Base-by-base conservation (phyloP, 2,113 vertebrate species). In the Marcusenius ussheri region DNA sequence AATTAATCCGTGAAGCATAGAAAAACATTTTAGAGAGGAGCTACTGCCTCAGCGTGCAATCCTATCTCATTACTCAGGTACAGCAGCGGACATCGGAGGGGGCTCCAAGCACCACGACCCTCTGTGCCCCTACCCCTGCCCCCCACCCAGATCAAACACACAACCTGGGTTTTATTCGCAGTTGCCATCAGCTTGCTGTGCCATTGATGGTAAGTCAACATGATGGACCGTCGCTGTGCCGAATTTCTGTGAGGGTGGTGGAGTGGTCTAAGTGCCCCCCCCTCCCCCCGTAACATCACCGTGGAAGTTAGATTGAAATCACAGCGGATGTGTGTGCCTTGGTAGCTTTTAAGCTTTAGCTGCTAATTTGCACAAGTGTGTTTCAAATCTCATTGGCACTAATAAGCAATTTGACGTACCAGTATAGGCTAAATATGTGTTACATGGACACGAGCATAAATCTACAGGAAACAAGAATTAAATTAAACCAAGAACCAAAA, bases 161-260 rank as follows among this genome's bases (percentile, higher is more conserved):
- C 77, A 83, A 21, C 77, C 77, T 83, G 35, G 77, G 77, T 83
- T 83, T 83, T 10, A 21, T 42, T 42, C 15, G 0, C 31, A 9
- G 35, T 42, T 5, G 19, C 13, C 39, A 8, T 83, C 77, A 8
- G 77, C 39, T 39, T 45, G 77, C 39, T 42, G 10, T 45, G 27
- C 83, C 70, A 46, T 53, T 88, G 88, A 90, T 50, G 84, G n/a
- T 90, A 88, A 89, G 53, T 49, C 51, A 88, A 42, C 0, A 46
- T 88, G 90, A 91, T 90, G 50, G 87, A 39, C 91, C 83, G 17
- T 88, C 74, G 88, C 62, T n/a, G 66, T 39, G 51, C 83, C 66
- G 89, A 89, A 90, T 50, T 11, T 51, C 85, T 66, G 70, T 21
- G 21, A 24, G 87, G 56, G n/a, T 13, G 89, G 27, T 77, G 70